Conservation (phyloP, 2,113 vertebrate species). For the Dipodomys ordii region DNA sequence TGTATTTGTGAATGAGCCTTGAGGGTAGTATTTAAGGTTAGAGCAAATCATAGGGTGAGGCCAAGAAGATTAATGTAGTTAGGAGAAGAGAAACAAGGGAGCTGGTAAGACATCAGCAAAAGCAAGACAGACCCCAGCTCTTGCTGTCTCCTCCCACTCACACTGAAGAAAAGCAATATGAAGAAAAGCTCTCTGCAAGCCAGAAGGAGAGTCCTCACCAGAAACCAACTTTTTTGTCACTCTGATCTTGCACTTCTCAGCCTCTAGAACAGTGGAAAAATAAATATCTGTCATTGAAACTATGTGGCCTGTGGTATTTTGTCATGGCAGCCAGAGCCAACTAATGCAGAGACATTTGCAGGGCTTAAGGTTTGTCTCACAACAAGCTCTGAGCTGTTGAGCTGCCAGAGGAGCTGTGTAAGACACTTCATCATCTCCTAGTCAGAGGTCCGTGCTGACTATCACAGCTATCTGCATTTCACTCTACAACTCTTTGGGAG, state of each 20-base stretch:
- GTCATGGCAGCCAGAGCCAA: not conserved
- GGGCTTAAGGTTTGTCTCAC: not conserved
- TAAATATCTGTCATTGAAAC: not conserved
- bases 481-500: conserved; percentile 32
- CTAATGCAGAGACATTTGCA: not conserved
- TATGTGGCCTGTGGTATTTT: not conserved
- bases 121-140: no score
- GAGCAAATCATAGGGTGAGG: not conserved
- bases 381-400: not conserved
- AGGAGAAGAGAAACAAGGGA: not conserved
- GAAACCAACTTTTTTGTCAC: not conserved
- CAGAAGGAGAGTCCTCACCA: not conserved
- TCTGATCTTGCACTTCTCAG: not conserved
- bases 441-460: not conserved
- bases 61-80: not conserved
- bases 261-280: not conserved
- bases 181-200: not conserved
- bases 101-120: no score
- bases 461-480: not conserved
- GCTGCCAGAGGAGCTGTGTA: not conserved
- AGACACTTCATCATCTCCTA: not conserved
- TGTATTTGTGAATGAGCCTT: not conserved
- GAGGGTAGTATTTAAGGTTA: not conserved
- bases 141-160: not conserved
- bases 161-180: not conserved